Percentiles rank a stretch among this genome's conserved stretches.
phyloP scores from a whole-genome alignment of 2,888 invertebrate genomes.

The Drosophila anomelani region DNA sequence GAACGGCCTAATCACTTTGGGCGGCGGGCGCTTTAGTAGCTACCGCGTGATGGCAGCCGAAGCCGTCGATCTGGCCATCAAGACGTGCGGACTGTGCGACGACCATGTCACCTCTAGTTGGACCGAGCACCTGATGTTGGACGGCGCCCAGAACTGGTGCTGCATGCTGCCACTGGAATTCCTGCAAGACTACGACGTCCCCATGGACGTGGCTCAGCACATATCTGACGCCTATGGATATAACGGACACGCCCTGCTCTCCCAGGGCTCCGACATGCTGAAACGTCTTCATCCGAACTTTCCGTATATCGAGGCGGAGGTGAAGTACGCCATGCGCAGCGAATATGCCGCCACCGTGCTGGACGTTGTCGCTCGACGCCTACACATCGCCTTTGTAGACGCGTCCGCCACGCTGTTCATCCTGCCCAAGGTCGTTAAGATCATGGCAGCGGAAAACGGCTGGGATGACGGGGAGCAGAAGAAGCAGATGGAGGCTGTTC shows the following conservation, averaged over 20 bases:
- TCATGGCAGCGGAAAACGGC: conserved; percentile 97
- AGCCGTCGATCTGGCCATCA: conserved; percentile 95
- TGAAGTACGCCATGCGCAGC: conserved; percentile 92
- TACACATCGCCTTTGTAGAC: conserved; percentile 97
- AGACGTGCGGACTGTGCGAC: conserved; percentile 88
- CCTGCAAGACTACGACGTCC: conserved; percentile 98
- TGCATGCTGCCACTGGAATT: conserved; percentile 98
- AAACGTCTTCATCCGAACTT: conserved; percentile 97
- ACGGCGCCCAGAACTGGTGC: conserved; percentile 98
- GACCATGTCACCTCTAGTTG: conserved; percentile 87
- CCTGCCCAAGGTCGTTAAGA: conserved; percentile 93
- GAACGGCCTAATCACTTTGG: conserved; percentile 96
- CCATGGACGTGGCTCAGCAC: conserved; percentile 98
- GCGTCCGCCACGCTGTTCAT: conserved; percentile 98
- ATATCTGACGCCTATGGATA: conserved; percentile 98
- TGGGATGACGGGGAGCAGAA: conserved; percentile 92
- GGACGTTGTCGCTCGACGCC: conserved; percentile 97
- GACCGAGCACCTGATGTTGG: conserved; percentile 95
- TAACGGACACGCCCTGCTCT: conserved; percentile 95
- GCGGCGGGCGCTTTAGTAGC: conserved; percentile 99
- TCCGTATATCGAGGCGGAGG: conserved; percentile 99
- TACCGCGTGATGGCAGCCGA: conserved; percentile 99
- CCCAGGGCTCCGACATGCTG: conserved; percentile 73
- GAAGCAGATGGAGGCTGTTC: conserved; percentile 91
- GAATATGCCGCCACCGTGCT: conserved; percentile 98